These are phyloP conservation scores for Macaria liturata DNA, from an alignment of 2,888 invertebrate genomes.

Conservation along the genomic window DNA sequence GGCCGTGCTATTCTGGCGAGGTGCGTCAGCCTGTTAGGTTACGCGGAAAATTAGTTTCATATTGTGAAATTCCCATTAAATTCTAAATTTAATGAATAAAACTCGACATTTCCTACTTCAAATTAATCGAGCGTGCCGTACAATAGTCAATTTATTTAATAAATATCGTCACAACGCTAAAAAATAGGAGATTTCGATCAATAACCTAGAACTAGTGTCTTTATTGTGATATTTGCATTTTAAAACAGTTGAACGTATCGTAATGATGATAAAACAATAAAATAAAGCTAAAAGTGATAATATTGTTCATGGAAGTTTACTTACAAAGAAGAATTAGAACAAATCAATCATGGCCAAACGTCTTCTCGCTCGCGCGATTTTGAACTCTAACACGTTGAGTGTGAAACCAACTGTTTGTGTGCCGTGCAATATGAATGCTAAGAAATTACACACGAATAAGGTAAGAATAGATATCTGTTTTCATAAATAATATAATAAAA, in stretches of 20 bases:
- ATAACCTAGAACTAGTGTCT: background rate
- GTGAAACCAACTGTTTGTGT: conserved; percentile 32
- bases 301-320: background rate
- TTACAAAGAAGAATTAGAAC: background rate
- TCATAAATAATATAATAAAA: background rate
- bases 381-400: conserved; percentile 39
- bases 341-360: conserved; percentile 50
- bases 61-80: conserved; percentile 15
- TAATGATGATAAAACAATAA: background rate
- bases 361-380: conserved; percentile 43
- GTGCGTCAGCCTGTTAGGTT: conserved; percentile 35
- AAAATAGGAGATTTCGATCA: background rate
- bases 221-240: conserved; percentile 9
- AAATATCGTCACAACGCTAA: background rate
- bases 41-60: conserved; percentile 17
- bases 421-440: conserved; percentile 34
- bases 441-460: conserved; percentile 48
- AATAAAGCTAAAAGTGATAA: conserved; percentile 1
- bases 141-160: background rate
- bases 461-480: conserved; percentile 38
- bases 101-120: conserved; percentile 1
- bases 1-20: conserved; percentile 36
- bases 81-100: conserved; percentile 10
- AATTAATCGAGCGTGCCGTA: background rate
- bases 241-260: background rate